Evolutionary conservation across 1,140 invertebrate genomes (phyloP).

Genomic region (Meloidogyne floridensis): DNA sequence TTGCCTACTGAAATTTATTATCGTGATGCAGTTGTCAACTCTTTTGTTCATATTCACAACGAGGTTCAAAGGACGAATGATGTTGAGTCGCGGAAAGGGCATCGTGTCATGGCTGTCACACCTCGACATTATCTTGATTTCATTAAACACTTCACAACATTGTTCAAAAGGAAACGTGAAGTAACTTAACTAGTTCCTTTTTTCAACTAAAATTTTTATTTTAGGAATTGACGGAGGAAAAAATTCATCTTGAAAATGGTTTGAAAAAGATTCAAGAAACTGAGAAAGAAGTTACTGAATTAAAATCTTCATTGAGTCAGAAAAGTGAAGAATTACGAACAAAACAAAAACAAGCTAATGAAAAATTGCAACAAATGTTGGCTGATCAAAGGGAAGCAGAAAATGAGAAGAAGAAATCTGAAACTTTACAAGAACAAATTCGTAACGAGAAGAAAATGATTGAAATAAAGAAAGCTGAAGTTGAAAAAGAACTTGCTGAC

Average conservation of each 20-base stretch:
- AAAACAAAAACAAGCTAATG: conserved; percentile 98
- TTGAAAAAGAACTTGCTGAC: conserved; percentile 89
- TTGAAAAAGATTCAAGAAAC: conserved; percentile 98
- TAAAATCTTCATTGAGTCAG: conserved; percentile 95
- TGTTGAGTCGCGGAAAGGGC: conserved; percentile 76
- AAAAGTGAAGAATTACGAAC: conserved; percentile 93
- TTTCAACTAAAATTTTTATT: not conserved
- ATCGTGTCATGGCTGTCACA: conserved; percentile 93
- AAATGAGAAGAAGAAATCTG: conserved; percentile 94
- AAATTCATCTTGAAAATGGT: conserved; percentile 96
- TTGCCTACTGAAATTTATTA: conserved; percentile 76
- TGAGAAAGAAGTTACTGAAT: conserved; percentile 97
- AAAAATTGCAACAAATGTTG: conserved; percentile 95
- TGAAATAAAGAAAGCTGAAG: conserved; percentile 84
- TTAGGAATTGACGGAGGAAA: conserved; percentile 84
- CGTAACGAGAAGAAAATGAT: conserved; percentile 80
- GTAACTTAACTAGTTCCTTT: conserved; percentile 67
- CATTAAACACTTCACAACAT: conserved; percentile 95
- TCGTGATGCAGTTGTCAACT: conserved; percentile 92
- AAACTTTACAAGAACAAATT: conserved; percentile 90
- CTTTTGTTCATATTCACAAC: conserved; percentile 96
- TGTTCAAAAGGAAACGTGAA: conserved; percentile 90
- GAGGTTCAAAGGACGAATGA: conserved; percentile 87
- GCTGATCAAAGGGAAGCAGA: conserved; percentile 97
- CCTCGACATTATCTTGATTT: conserved; percentile 99